phyloP scores from a whole-genome alignment of 2,113 vertebrate genomes.

The Chloebia gouldiae region DNA sequence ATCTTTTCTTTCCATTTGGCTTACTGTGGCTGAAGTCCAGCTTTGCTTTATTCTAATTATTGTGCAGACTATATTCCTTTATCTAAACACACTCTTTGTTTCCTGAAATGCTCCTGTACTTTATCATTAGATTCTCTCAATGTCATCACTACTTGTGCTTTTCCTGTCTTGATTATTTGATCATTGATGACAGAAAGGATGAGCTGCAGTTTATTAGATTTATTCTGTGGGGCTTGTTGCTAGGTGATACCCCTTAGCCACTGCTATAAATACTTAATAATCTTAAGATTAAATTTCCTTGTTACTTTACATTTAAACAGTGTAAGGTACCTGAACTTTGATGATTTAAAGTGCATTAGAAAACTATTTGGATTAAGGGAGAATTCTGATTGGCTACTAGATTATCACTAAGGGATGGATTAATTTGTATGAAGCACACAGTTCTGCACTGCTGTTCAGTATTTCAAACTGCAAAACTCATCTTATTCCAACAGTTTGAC shows the following conservation, averaged over 20 bases:
- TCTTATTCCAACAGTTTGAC: constrained; percentile 39
- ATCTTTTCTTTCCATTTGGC: constrained; percentile 1
- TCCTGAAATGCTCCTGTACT: constrained; percentile 27
- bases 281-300: constrained; percentile 65
- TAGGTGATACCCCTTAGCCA: constrained; percentile 43
- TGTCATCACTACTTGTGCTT: constrained; percentile 26
- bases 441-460: constrained; percentile 52
- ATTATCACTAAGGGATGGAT: constrained; percentile 62
- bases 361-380: constrained; percentile 59
- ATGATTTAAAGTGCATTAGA: constrained; percentile 58
- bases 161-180: constrained; percentile 57
- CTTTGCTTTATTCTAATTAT: constrained; percentile 29
- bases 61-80: background rate
- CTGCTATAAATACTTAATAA: constrained; percentile 64
- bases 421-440: constrained; percentile 49
- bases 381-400: constrained; percentile 63
- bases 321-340: constrained; percentile 41
- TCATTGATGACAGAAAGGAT: constrained; percentile 38
- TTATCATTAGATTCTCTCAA: constrained; percentile 28
- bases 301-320: constrained; percentile 66
- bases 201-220: constrained; percentile 53
- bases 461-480: constrained; percentile 62
- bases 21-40: background rate
- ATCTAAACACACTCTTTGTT: constrained; percentile 13
- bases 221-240: constrained; percentile 36